Evolutionary conservation across 2,797 vertebrate species (phyloP), one percentile per base, ranked within the genome.

Genomic region (Ceryle rudis): DNA sequence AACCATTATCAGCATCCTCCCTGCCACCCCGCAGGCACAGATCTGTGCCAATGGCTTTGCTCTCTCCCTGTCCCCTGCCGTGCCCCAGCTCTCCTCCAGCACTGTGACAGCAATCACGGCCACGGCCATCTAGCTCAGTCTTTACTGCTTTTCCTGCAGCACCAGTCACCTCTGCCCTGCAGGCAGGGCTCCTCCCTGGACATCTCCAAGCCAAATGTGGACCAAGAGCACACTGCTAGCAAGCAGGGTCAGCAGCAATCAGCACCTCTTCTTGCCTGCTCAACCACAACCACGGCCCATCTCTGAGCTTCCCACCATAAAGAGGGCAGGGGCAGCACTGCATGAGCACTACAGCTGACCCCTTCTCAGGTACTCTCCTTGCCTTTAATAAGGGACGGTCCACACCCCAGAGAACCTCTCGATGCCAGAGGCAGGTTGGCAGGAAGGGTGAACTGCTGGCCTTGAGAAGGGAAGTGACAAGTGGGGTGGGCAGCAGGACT

Each of bases 1-100:
- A 70, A 81, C 84, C 82, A 87, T 86, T 75, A 94, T 62, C 92
- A 90, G 91, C 90, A 79, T 78, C 89, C 42, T 70, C 82, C 4
- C 2, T 2, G 65, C 65, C 35, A 81, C 87, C 71, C 92, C 41
- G 72, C 75, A 84, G 60, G 71, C 84, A 64, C 89, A 16, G 5
- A 65, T 41, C 58, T 28, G 0, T 18, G 9, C 49, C 1, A 8
- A 31, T 14, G 22, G 33, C 71, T 16, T 22, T 15, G 37, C 71
- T 37, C 67, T 31, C 67, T 28, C 74, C 67, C 44, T 0, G 8
- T n/a, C 21, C 44, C 28, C 37, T 37, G 11, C 42, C 0, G 0
- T 19, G 21, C 15, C 66, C 65, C 57, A 51, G 18, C 71, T 61
- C 73, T 52, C 74, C 44, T 66, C 49, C 4, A 33, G 33, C 52